phyloP scores from a whole-genome alignment of 2,888 invertebrate genomes.

The Stomorhina lunata region DNA sequence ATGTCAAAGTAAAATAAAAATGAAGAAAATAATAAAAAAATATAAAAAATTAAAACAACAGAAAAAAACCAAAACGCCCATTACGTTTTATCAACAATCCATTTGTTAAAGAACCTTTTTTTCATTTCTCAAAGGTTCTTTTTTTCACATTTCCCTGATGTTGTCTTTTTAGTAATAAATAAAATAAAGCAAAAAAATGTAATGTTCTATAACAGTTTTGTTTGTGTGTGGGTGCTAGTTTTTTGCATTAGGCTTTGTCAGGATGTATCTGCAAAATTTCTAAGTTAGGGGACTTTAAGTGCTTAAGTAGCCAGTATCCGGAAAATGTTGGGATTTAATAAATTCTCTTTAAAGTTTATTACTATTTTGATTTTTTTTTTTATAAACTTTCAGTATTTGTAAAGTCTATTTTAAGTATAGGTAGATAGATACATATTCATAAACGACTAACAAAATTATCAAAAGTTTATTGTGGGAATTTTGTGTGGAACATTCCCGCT shows the following conservation, averaged over 20 bases:
- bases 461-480: too few species aligned
- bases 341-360: background rate
- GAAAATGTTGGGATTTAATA: background rate
- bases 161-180: slow-evolving; percentile 32
- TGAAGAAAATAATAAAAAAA: slow-evolving; percentile 23
- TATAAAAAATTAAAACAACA: background rate
- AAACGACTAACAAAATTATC: too few species aligned
- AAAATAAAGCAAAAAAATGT: slow-evolving; percentile 19
- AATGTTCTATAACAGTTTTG: background rate
- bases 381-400: background rate
- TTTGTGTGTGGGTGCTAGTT: background rate
- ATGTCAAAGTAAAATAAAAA: slow-evolving; percentile 61
- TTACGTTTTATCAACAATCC: slow-evolving; percentile 62
- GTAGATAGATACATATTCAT: too few species aligned
- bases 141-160: slow-evolving; percentile 27
- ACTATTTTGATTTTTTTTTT: background rate
- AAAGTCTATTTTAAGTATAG: too few species aligned
- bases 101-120: slow-evolving; percentile 33
- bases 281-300: background rate
- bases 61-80: slow-evolving; percentile 52
- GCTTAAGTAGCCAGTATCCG: background rate
- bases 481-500: too few species aligned
- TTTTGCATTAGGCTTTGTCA: background rate
- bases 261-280: background rate
- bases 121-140: background rate